These are phyloP conservation scores for Oxystoma pomonae DNA, from an alignment of 2,888 invertebrate species.

Conservation along the genomic window DNA sequence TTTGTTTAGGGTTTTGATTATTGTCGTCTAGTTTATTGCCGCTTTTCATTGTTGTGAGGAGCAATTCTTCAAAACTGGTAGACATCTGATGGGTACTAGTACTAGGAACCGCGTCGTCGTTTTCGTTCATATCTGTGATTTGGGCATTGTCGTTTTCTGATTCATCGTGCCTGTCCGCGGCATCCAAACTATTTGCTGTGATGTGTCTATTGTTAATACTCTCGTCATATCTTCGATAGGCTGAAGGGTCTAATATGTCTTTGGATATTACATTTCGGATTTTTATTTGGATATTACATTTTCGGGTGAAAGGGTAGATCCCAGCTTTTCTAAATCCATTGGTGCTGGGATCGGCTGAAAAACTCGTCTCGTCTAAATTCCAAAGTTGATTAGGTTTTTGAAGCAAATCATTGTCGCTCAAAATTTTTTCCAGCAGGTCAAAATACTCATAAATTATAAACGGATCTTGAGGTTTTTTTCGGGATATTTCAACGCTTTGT, in stretches of 20 bases:
- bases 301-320: conserved; percentile 16
- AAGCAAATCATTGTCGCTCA: conserved; percentile 6
- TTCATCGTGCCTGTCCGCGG: neutral
- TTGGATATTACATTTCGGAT: conserved; percentile 14
- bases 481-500: conserved; percentile 12
- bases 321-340: conserved; percentile 15
- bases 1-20: neutral
- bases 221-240: conserved; percentile 1
- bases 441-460: conserved; percentile 16
- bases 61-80: neutral
- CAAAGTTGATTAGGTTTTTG: conserved; percentile 20
- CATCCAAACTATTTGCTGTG: neutral
- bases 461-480: conserved; percentile 12
- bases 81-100: neutral
- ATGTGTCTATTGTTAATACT: neutral
- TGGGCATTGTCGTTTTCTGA: neutral
- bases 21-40: neutral
- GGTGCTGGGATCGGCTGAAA: conserved; percentile 17
- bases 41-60: neutral
- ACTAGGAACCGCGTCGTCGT: neutral
- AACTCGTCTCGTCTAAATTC: conserved; percentile 29
- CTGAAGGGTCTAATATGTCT: conserved; percentile 19
- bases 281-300: too few relatives aligned
- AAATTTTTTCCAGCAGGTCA: conserved; percentile 5
- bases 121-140: neutral